phyloP scores from a whole-genome alignment of 1,140 invertebrate species.

The Argopecten irradians region DNA sequence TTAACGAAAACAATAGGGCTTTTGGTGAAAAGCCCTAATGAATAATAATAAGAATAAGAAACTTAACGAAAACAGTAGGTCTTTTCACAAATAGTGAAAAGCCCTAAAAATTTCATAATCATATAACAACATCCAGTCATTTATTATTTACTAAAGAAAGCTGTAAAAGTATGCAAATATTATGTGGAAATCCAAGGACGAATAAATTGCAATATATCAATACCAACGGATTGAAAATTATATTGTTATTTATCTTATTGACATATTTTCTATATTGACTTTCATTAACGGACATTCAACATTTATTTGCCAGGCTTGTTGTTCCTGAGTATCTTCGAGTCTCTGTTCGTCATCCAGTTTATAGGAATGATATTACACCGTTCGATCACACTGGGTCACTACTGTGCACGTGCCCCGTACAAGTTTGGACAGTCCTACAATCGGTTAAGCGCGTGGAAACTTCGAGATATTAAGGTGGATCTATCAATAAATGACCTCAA shows the following conservation, averaged over 20 bases:
- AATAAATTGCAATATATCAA: background rate
- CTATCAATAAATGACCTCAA: background rate
- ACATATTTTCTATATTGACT: background rate
- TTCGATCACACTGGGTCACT: conserved; percentile 97
- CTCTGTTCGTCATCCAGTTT: conserved; percentile 77
- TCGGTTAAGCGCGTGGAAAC: conserved; percentile 6
- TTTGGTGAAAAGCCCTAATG: no score
- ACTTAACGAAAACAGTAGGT: no score
- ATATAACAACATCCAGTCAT: background rate
- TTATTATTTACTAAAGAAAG: background rate
- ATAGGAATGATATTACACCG: conserved; percentile 78
- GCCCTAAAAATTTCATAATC: no score
- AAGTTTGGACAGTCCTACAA: conserved; percentile 57
- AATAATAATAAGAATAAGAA: no score
- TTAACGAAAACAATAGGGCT: no score
- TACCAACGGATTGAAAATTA: background rate
- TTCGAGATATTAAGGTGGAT: background rate
- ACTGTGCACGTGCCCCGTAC: conserved; percentile 80
- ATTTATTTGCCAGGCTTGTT: conserved; percentile 73
- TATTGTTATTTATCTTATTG: background rate
- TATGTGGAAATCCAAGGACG: background rate
- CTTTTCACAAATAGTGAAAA: no score
- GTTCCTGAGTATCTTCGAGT: conserved; percentile 77
- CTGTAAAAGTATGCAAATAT: background rate
- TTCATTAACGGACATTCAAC: no score